Percentiles rank a stretch among this genome's conserved stretches.
Conservation (phyloP, 2,888 invertebrate genomes). For the Conus canariensis region DNA sequence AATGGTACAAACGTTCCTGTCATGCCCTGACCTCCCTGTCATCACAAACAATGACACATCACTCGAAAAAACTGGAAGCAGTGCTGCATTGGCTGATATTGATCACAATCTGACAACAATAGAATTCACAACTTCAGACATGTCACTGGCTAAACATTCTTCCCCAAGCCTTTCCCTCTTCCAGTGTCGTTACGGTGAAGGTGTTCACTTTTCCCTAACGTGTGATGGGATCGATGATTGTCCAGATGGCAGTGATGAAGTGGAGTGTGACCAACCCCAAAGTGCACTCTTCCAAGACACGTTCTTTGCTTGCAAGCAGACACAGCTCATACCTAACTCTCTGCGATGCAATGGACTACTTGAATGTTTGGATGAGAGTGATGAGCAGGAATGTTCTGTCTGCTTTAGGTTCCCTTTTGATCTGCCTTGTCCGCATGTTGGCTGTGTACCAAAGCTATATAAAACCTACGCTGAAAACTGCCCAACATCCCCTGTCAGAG, state of each 20-base stretch:
- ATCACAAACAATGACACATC: too few relatives aligned
- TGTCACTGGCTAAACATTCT: neutral
- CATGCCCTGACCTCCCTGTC: neutral
- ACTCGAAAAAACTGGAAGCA: neutral
- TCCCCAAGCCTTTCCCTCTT: neutral
- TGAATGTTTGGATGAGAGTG: slow-evolving; percentile 32
- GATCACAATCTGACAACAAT: neutral
- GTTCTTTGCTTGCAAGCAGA: neutral
- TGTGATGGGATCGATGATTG: slow-evolving; percentile 16
- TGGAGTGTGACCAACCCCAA: neutral
- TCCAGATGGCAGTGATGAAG: slow-evolving; percentile 31
- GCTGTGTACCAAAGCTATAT: slow-evolving; percentile 10
- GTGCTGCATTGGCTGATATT: neutral
- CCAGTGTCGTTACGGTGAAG: neutral
- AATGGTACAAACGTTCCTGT: slow-evolving; percentile 19
- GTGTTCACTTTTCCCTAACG: slow-evolving; percentile 17
- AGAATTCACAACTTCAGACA: neutral
- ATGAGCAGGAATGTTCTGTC: slow-evolving; percentile 19
- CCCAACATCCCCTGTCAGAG: neutral
- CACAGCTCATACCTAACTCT: neutral
- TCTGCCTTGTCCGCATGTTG: neutral
- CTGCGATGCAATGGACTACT: neutral
- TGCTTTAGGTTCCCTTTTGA: neutral
- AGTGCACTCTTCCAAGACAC: neutral
- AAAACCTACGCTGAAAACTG: neutral